A percentile compares a stretch with the other conserved stretches of the same genome.
phyloP scores from a whole-genome alignment of 2,113 vertebrate species.

The Antechinus stuartii region DNA sequence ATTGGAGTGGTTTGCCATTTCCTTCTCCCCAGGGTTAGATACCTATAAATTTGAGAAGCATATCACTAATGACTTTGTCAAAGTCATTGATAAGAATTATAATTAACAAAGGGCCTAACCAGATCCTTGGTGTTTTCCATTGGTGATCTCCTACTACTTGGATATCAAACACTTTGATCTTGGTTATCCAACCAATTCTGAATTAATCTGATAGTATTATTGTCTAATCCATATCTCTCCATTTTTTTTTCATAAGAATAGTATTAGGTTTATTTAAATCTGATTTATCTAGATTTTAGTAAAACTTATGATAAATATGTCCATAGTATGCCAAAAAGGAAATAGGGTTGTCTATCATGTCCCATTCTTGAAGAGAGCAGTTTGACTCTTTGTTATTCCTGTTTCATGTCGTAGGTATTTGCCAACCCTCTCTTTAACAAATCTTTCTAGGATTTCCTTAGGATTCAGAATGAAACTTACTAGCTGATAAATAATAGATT shows the following conservation, averaged over 20 bases:
- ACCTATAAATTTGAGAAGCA: background rate
- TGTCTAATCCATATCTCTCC: background rate
- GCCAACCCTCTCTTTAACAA: background rate
- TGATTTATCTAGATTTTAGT: background rate
- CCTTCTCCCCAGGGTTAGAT: background rate
- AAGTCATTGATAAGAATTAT: background rate
- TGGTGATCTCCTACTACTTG: background rate
- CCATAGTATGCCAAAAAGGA: background rate
- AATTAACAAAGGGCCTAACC: background rate
- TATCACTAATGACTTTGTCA: background rate
- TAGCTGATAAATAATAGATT: background rate
- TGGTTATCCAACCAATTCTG: background rate
- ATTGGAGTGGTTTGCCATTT: too few relatives aligned
- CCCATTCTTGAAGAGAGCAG: background rate
- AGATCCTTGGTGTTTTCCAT: background rate
- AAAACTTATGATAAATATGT: background rate
- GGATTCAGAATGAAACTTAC: background rate
- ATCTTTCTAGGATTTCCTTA: background rate
- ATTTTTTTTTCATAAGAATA: background rate
- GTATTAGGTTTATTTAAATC: background rate
- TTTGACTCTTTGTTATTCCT: background rate
- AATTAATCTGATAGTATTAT: background rate
- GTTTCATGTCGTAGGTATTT: background rate
- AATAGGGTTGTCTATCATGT: background rate
- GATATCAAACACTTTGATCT: background rate